These are phyloP conservation scores for Episyrphus balteatus DNA, from an alignment of 1,140 invertebrate species.

Conservation along the genomic window DNA sequence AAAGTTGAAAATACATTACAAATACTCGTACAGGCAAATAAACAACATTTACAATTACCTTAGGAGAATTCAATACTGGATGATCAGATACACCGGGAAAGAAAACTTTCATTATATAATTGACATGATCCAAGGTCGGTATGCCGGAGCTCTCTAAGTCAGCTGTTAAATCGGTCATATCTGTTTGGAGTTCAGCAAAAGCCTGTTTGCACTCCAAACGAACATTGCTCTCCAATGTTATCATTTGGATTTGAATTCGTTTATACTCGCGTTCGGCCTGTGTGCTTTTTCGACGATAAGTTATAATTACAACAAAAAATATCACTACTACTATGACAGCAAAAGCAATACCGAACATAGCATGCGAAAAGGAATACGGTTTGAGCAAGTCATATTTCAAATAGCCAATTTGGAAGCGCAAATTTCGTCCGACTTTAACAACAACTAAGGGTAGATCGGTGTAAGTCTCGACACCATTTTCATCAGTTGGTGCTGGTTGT, in stretches of 20 bases:
- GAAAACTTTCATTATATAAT: slow-evolving; percentile 97
- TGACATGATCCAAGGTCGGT: slow-evolving; percentile 88
- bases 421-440: slow-evolving; percentile 74
- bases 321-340: slow-evolving; percentile 73
- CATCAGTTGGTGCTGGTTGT: slow-evolving; percentile 78
- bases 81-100: slow-evolving; percentile 91
- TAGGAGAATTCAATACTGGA: slow-evolving; percentile 77
- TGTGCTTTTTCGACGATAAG: slow-evolving; percentile 84
- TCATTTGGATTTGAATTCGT: slow-evolving; percentile 97
- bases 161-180: slow-evolving; percentile 95
- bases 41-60: slow-evolving; percentile 37
- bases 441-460: slow-evolving; percentile 75
- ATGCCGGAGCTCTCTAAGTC: slow-evolving; percentile 93
- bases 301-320: slow-evolving; percentile 73
- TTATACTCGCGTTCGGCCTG: slow-evolving; percentile 94
- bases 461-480: slow-evolving; percentile 63
- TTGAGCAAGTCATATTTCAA: slow-evolving; percentile 81
- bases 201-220: slow-evolving; percentile 96
- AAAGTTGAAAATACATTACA: neutral
- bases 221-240: slow-evolving; percentile 96
- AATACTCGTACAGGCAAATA: too few relatives aligned
- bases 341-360: slow-evolving; percentile 71
- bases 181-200: slow-evolving; percentile 97
- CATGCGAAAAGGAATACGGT: slow-evolving; percentile 74
- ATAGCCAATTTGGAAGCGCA: slow-evolving; percentile 78